Conservation (phyloP, 2,888 invertebrate species). For the Caenorhabditis japonica region DNA sequence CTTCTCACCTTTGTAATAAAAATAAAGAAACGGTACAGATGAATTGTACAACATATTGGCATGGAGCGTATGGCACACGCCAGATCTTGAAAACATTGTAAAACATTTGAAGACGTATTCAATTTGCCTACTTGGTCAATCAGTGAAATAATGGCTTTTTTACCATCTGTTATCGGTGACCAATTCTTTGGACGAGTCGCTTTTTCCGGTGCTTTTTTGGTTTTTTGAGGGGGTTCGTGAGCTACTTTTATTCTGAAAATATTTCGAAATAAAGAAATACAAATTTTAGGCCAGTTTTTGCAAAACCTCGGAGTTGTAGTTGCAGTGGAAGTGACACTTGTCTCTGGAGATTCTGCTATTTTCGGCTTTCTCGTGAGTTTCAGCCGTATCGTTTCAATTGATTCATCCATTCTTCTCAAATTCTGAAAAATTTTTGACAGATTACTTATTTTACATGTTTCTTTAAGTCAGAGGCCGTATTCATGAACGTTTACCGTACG, state of each 20-base stretch:
- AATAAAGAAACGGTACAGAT: constrained; percentile 33
- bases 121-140: too few relatives aligned
- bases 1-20: constrained; percentile 20
- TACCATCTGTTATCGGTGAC: constrained; percentile 44
- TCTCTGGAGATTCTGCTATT: background rate
- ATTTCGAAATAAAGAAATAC: background rate
- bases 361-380: constrained; percentile 10
- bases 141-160: constrained; percentile 31
- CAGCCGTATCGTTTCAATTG: constrained; percentile 20
- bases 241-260: constrained; percentile 19
- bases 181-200: constrained; percentile 36
- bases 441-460: background rate
- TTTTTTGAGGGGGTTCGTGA: background rate
- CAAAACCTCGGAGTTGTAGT: constrained; percentile 10
- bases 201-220: constrained; percentile 7
- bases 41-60: constrained; percentile 44
- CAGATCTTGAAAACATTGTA: constrained; percentile 26
- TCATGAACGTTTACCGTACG: too few relatives aligned
- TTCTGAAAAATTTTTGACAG: constrained; percentile 2
- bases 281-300: background rate
- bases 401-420: constrained; percentile 19
- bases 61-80: constrained; percentile 46
- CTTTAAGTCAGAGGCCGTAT: too few relatives aligned
- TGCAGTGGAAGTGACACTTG: background rate
- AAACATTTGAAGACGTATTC: too few relatives aligned